Conservation (phyloP, 2,797 vertebrate genomes). For the Acrossocheilus fasciatus region DNA sequence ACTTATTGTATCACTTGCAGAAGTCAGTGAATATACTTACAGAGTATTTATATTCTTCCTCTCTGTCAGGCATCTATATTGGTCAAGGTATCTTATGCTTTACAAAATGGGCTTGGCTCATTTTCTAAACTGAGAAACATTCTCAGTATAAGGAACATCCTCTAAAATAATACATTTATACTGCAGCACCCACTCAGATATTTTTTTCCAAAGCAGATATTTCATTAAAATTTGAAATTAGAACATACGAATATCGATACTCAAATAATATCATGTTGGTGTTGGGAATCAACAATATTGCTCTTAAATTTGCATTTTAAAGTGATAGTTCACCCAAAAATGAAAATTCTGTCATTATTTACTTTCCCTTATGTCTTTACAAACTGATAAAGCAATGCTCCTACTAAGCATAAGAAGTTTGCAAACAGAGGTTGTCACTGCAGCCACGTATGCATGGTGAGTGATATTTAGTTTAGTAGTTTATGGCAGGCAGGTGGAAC, state of each 20-base stretch:
- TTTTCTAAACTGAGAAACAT: neutral
- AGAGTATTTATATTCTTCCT: neutral
- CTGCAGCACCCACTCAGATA: too few relatives aligned
- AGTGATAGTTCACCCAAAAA: neutral
- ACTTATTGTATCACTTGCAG: neutral
- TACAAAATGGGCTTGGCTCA: neutral
- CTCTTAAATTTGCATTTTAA: neutral
- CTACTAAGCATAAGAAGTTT: neutral
- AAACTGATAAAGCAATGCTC: neutral
- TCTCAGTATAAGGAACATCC: neutral
- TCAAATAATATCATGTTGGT: neutral
- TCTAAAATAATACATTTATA: neutral
- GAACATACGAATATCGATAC: neutral
- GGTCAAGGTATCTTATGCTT: neutral
- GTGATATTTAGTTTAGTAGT: neutral
- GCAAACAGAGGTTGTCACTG: slow-evolving; percentile 18
- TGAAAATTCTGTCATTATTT: neutral
- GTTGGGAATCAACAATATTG: neutral
- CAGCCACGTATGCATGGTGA: slow-evolving; percentile 54
- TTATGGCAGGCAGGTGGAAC: slow-evolving; percentile 58
- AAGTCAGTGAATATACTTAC: neutral
- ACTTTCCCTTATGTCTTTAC: neutral
- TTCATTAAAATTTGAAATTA: neutral
- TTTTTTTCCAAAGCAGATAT: neutral
- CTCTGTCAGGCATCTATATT: neutral